Evolutionary conservation across 2,113 vertebrate species (phyloP).

Genomic region (Archocentrus centrarchus): DNA sequence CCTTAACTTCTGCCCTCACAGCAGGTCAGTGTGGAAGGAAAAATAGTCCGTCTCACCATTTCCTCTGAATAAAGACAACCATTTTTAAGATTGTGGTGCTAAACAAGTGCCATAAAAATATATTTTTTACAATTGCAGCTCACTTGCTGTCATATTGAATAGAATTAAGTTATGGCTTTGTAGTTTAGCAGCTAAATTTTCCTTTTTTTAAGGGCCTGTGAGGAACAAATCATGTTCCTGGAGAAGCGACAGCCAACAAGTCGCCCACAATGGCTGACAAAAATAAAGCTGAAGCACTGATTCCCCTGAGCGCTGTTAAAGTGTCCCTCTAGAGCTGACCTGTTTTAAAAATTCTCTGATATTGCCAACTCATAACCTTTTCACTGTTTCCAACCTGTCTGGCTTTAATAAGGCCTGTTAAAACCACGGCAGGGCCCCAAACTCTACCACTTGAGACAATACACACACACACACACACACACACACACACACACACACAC

Average conservation of each 20-base stretch:
- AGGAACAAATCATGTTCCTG: slow-evolving; percentile 40
- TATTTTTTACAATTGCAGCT: neutral
- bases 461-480: neutral
- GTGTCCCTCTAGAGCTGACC: slow-evolving; percentile 30
- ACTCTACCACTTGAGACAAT: neutral
- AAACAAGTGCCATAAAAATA: neutral
- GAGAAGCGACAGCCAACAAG: slow-evolving; percentile 47
- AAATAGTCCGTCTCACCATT: slow-evolving; percentile 5
- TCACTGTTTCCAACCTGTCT: neutral
- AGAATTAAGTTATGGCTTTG: neutral
- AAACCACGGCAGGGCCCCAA: neutral
- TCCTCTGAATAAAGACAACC: neutral
- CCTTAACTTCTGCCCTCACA: slow-evolving; percentile 43
- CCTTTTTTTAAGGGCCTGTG: neutral
- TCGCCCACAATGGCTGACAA: slow-evolving; percentile 11
- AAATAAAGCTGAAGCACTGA: slow-evolving; percentile 48
- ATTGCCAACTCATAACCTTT: slow-evolving; percentile 32
- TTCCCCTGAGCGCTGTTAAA: slow-evolving; percentile 53
- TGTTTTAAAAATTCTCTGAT: slow-evolving; percentile 27
- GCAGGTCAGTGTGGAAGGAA: slow-evolving; percentile 11
- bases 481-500: too few relatives aligned
- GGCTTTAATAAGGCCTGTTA: neutral
- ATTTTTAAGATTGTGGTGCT: slow-evolving; percentile 21
- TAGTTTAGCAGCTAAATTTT: neutral
- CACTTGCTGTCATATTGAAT: neutral